Base-by-base conservation (phyloP, 2,113 vertebrate genomes). In the Fregata magnificens region DNA sequence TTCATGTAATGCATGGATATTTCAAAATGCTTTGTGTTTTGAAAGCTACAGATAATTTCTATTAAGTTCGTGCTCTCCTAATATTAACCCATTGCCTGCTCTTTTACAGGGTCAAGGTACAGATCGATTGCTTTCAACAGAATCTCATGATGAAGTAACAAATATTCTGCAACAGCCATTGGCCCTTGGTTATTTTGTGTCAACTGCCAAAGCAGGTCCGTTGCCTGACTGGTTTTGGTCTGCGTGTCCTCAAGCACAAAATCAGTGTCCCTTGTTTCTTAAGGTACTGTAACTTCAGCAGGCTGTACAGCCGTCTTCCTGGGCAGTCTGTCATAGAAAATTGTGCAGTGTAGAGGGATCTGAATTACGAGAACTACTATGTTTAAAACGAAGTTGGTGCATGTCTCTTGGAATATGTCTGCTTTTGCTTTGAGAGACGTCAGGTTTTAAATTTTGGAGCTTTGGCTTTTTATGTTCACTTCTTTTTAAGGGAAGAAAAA, bases 161-260 rank as follows among this genome's bases (percentile, higher is more conserved):
- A 99, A 99, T 98, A 99, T 99, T 96, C 98, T 99, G 97, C 99
- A 99, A 98, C 99, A 99, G 97, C 99, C 99, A 13, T 97, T 99
- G 99, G 99, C 99, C 95, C 99, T 99, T 47, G 99, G 99, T 90
- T 99, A 99, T 98, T 99, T 99, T 88, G 99, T 99, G 97, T 99
- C 99, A 94, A 99, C 99, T 93, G 99, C 99, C 97, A 99, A 99
- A 98, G 99, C 99, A n/a, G 99, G 99, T 98, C 99, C 99, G 1
- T 99, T 99, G 98, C 99, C 99, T 47, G 99, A 99, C 98, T 99
- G 99, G 99, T 99, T 99, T 98, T 99, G 99, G 99, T 99, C 99
- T 18, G 99, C 99, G 76, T 99, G 99, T 97, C 99, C 99, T 97
- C 99, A 99, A 99, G 99, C 99, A 98, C 99, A 99, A 99, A 99